phyloP scores from a whole-genome alignment of 2,113 vertebrate genomes.

The Poeciliopsis retropinna region DNA sequence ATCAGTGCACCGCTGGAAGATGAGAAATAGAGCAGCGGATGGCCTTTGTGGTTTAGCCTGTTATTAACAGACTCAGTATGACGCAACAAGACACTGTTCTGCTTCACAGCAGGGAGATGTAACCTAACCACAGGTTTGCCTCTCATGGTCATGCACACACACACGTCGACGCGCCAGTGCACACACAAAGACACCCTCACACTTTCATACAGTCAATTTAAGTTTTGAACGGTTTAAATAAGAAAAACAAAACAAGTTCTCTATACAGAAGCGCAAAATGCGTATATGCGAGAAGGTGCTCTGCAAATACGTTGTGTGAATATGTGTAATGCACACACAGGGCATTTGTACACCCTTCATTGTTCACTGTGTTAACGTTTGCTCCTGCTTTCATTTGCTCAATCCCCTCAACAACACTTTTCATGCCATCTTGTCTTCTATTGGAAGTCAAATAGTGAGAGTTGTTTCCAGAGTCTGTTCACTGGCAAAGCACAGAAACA shows the following conservation, averaged over 20 bases:
- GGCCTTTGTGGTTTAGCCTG: slow-evolving; percentile 75
- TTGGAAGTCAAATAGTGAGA: slow-evolving; percentile 51
- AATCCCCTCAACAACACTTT: slow-evolving; percentile 7
- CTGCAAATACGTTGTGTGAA: slow-evolving; percentile 1
- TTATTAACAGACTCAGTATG: slow-evolving; percentile 78
- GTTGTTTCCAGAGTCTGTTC: slow-evolving; percentile 56
- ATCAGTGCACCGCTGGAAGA: slow-evolving; percentile 59
- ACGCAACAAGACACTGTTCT: slow-evolving; percentile 74
- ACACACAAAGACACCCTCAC: slow-evolving; percentile 7
- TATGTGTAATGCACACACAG: slow-evolving; percentile 22
- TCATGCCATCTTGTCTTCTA: slow-evolving; percentile 25
- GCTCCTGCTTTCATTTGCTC: slow-evolving; percentile 17
- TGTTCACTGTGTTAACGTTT: slow-evolving; percentile 14
- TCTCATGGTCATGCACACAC: slow-evolving; percentile 72
- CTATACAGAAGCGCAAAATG: slow-evolving; percentile 9
- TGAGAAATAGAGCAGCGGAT: slow-evolving; percentile 71
- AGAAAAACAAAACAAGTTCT: slow-evolving; percentile 12
- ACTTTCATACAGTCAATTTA: slow-evolving; percentile 28
- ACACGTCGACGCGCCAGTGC: slow-evolving; percentile 31
- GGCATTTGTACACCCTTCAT: slow-evolving; percentile 16
- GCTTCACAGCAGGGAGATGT: slow-evolving; percentile 74
- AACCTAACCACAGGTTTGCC: slow-evolving; percentile 81
- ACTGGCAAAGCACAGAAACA: slow-evolving; percentile 41
- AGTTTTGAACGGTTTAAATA: slow-evolving; percentile 34
- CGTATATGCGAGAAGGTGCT: not conserved